phyloP scores from a whole-genome alignment of 2,797 vertebrate species.

The Sebastes baramenuke region DNA sequence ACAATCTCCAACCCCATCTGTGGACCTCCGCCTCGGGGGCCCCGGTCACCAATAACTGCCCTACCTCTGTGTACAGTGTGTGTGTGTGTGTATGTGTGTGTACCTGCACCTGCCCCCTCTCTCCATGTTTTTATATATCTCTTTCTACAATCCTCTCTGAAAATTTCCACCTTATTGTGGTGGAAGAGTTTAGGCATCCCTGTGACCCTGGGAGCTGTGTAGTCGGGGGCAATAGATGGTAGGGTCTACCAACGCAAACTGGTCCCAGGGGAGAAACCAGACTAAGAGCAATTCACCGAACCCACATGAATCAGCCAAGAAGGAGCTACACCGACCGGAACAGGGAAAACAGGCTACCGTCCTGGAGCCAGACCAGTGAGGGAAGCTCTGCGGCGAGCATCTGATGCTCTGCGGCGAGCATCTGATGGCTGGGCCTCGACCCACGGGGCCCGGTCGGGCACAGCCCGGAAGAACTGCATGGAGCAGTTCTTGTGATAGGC shows the following conservation, averaged over 20 bases:
- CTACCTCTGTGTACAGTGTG: background rate
- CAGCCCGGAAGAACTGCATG: background rate
- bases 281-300: background rate
- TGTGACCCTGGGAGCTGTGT: background rate
- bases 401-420: background rate
- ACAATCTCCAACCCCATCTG: constrained; percentile 70
- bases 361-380: background rate
- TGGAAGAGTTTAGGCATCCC: background rate
- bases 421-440: rapidly evolving
- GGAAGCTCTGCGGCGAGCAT: background rate
- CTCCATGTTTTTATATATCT: background rate
- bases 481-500: background rate
- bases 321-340: background rate
- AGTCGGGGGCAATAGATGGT: background rate
- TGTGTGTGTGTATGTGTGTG: background rate
- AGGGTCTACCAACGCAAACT: background rate
- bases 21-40: constrained; percentile 52
- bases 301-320: background rate
- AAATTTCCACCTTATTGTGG: background rate
- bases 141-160: background rate
- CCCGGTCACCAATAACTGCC: constrained; percentile 29
- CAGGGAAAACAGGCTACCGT: rapidly evolving
- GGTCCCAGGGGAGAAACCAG: background rate
- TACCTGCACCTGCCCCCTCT: constrained; percentile 3
- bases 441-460: no score